Evolutionary conservation across 1,140 invertebrate genomes (phyloP).

Genomic region (Drosophila athabasca): DNA sequence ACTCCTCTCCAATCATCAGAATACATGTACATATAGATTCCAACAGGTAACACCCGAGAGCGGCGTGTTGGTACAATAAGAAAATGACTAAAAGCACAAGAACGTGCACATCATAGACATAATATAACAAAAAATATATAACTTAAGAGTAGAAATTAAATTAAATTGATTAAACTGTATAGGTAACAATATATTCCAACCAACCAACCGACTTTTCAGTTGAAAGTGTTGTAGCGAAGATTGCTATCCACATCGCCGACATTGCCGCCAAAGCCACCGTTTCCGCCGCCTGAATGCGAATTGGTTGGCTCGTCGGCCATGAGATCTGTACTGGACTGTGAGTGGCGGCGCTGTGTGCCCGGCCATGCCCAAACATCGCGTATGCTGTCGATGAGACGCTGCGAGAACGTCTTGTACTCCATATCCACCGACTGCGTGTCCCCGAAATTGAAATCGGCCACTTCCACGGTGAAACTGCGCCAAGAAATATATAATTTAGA

Average conservation of each 20-base stretch:
- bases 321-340: constrained; percentile 73
- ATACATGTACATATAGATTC: constrained; percentile 9
- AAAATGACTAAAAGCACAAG: constrained; percentile 58
- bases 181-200: constrained; percentile 55
- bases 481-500: neutral
- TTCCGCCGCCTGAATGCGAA: constrained; percentile 4
- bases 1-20: constrained; percentile 3
- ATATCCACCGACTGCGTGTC: constrained; percentile 88
- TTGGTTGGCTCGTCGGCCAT: constrained; percentile 62
- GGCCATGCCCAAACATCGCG: constrained; percentile 80
- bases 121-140: constrained; percentile 53
- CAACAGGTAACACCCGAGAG: constrained; percentile 3
- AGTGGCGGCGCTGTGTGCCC: constrained; percentile 58
- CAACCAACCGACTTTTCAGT: constrained; percentile 44
- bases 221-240: constrained; percentile 78
- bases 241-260: constrained; percentile 76
- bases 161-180: constrained; percentile 69
- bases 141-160: constrained; percentile 52
- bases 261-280: constrained; percentile 43
- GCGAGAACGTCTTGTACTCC: constrained; percentile 93
- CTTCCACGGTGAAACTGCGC: constrained; percentile 90
- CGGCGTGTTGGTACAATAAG: constrained; percentile 34
- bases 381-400: constrained; percentile 91
- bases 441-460: constrained; percentile 94
- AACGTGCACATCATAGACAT: constrained; percentile 44